These are phyloP conservation scores for Calliscelio sp. DNA, from an alignment of 2,888 invertebrate genomes.

Conservation along the genomic window DNA sequence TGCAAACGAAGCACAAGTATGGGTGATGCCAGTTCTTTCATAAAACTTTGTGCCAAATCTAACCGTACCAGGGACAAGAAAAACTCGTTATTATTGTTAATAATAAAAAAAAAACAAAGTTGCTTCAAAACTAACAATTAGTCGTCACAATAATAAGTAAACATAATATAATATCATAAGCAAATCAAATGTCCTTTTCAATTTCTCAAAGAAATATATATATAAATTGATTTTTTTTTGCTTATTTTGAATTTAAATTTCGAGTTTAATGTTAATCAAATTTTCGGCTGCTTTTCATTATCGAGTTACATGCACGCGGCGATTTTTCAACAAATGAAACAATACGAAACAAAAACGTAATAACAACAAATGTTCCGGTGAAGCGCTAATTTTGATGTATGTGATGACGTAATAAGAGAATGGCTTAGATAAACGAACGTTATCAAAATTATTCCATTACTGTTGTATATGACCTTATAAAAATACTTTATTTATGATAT, in stretches of 20 bases:
- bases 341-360: conserved; percentile 84
- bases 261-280: conserved; percentile 9
- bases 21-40: conserved; percentile 69
- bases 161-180: conserved; percentile 37
- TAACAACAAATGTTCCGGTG: conserved; percentile 79
- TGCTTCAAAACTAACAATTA: conserved; percentile 32
- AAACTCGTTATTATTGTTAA: background rate
- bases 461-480: conserved; percentile 45
- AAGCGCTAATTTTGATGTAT: conserved; percentile 25
- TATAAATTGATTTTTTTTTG: too few relatives aligned
- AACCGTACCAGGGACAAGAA: conserved; percentile 10
- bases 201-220: too few relatives aligned
- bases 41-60: conserved; percentile 51
- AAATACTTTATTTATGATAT: conserved; percentile 63
- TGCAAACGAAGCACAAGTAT: conserved; percentile 57
- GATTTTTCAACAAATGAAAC: conserved; percentile 83
- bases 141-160: conserved; percentile 43
- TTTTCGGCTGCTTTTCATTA: conserved; percentile 2
- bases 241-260: conserved; percentile 16
- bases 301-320: conserved; percentile 61
- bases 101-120: background rate
- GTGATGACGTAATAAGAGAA: conserved; percentile 57
- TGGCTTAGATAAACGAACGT: background rate
- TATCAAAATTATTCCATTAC: background rate
- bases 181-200: too few relatives aligned